Conservation (phyloP, 2,797 vertebrate species). For the Acomys russatus region DNA sequence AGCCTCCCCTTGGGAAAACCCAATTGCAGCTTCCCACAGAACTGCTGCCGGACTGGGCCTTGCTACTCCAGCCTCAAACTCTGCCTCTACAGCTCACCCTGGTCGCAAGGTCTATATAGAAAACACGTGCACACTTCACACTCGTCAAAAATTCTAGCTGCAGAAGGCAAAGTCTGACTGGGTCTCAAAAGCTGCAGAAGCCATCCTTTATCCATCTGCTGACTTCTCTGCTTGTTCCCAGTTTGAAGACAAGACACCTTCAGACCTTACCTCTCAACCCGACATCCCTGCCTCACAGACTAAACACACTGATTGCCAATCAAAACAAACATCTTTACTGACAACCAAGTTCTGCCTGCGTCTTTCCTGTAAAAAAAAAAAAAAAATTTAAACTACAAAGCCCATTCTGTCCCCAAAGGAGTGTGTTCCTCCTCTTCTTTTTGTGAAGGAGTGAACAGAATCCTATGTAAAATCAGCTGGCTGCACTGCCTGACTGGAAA, state of each 20-base stretch:
- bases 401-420: slow-evolving; percentile 81
- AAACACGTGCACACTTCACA: slow-evolving; percentile 11
- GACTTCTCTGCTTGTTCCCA: not conserved
- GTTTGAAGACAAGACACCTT: slow-evolving; percentile 23
- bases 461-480: slow-evolving; percentile 1
- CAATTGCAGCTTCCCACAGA: not conserved
- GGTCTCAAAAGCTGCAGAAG: slow-evolving; percentile 38
- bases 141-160: not conserved
- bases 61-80: not conserved
- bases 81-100: not conserved
- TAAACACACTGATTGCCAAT: slow-evolving; percentile 83
- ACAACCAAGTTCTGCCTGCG: slow-evolving; percentile 73
- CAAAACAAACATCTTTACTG: slow-evolving; percentile 79
- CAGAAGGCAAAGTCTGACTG: not conserved
- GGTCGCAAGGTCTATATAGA: not conserved
- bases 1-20: slow-evolving; percentile 36
- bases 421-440: not conserved
- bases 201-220: not conserved
- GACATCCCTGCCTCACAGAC: slow-evolving; percentile 59
- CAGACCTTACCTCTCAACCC: slow-evolving; percentile 32
- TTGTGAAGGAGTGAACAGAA: not conserved
- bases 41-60: not conserved
- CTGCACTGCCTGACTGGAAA: slow-evolving; percentile 3
- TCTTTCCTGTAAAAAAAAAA: slow-evolving; percentile 66
- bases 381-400: slow-evolving; percentile 47